Conservation (phyloP, 2,797 vertebrate species). For the Delichon dasypus region DNA sequence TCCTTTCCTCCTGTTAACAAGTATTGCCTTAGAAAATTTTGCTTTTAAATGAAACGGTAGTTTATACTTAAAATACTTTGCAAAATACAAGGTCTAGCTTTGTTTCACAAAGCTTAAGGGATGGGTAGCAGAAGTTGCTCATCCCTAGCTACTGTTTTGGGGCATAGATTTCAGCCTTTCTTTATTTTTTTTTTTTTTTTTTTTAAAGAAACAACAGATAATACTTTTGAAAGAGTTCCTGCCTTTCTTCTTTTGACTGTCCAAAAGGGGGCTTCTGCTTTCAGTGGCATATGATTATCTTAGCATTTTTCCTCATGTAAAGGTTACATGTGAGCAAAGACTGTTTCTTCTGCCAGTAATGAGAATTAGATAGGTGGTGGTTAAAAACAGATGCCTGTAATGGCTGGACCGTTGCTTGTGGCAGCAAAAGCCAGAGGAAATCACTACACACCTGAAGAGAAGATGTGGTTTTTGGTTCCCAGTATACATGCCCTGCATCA, state of each 20-base stretch:
- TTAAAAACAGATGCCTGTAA: background rate
- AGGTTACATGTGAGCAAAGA: background rate
- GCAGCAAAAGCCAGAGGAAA: slow-evolving; percentile 14
- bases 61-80: background rate
- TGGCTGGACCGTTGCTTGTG: background rate
- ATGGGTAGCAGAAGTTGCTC: background rate
- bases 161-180: background rate
- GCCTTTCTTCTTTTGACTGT: background rate
- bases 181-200: background rate
- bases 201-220: background rate
- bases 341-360: background rate
- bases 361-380: background rate
- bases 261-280: background rate
- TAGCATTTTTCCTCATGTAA: background rate
- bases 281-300: background rate
- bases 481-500: background rate
- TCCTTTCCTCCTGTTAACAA: slow-evolving; percentile 45
- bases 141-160: background rate
- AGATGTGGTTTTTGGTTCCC: background rate
- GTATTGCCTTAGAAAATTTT: background rate
- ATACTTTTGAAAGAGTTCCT: background rate
- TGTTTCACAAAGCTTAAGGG: background rate
- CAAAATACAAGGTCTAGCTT: background rate
- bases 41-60: background rate
- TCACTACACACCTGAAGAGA: background rate